phyloP scores from a whole-genome alignment of 2,113 vertebrate genomes.

The Pogonocichla stellata region DNA sequence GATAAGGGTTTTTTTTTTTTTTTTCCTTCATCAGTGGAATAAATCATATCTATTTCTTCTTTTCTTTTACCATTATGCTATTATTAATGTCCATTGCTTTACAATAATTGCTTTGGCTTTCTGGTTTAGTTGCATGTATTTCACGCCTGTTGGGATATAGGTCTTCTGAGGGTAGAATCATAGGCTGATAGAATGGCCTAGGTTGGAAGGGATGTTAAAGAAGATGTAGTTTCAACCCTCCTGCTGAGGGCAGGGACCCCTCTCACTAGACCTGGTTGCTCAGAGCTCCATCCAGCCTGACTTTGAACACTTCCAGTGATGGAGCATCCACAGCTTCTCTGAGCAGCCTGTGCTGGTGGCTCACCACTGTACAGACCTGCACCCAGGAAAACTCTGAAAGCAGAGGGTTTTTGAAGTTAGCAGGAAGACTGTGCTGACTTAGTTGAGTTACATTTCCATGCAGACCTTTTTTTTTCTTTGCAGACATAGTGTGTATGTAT shows the following conservation, averaged over 20 bases:
- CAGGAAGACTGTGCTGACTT: background rate
- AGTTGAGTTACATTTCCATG: background rate
- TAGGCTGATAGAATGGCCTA: background rate
- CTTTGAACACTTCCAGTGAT: background rate
- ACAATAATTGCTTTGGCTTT: background rate
- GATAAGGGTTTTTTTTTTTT: background rate
- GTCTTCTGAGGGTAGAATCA: background rate
- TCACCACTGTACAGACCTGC: background rate
- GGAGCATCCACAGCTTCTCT: background rate
- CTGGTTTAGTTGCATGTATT: background rate
- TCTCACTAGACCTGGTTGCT: background rate
- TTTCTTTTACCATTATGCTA: background rate
- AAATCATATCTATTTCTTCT: background rate
- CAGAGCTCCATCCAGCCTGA: background rate
- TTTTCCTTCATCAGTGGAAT: background rate
- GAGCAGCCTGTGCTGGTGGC: background rate
- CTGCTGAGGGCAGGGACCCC: rapidly evolving
- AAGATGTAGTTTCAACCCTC: background rate
- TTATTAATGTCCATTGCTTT: background rate
- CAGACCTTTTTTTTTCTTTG: background rate
- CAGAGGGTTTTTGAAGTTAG: background rate
- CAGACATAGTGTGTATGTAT: background rate
- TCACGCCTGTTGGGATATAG: background rate
- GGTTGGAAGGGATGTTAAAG: background rate
- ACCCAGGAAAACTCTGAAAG: background rate